Evolutionary conservation across 2,888 invertebrate genomes (phyloP).

Genomic region (Zygothrica quintamaculata): DNA sequence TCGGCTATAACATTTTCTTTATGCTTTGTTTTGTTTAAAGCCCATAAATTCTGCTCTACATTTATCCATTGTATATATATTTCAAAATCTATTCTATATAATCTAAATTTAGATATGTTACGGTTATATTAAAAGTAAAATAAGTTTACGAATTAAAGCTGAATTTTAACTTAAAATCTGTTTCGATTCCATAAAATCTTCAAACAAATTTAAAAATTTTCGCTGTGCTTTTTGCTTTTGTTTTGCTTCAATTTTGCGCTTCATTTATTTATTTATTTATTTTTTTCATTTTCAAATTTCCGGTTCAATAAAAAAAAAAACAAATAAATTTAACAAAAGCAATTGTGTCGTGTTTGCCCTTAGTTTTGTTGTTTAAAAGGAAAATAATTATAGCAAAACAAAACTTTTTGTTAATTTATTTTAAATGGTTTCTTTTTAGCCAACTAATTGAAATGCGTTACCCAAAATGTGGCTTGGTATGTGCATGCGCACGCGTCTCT

Average conservation of each 20-base stretch:
- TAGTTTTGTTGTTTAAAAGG: slow-evolving; percentile 18
- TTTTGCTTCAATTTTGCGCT: slow-evolving; percentile 52
- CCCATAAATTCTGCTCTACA: slow-evolving; percentile 8
- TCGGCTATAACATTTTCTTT: slow-evolving; percentile 19
- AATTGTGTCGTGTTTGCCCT: slow-evolving; percentile 13
- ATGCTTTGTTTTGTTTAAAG: slow-evolving; percentile 33
- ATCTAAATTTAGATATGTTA: too few species aligned
- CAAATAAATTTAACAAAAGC: slow-evolving; percentile 11
- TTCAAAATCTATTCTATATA: too few species aligned
- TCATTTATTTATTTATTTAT: too few species aligned
- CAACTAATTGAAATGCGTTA: slow-evolving; percentile 62
- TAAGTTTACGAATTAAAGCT: too few species aligned
- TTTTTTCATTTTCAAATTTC: slow-evolving; percentile 60
- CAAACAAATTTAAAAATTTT: slow-evolving; percentile 20
- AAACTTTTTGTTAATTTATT: slow-evolving; percentile 29
- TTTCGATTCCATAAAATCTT: too few species aligned
- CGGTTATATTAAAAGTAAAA: too few species aligned
- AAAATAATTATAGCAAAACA: too few species aligned
- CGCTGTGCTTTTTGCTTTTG: slow-evolving; percentile 24
- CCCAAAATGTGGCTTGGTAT: slow-evolving; percentile 39
- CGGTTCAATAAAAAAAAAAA: slow-evolving; percentile 62
- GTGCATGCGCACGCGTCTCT: slow-evolving; percentile 65
- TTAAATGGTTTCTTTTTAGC: slow-evolving; percentile 23
- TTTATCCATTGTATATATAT: neutral
- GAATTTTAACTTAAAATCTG: too few species aligned